Percentiles rank a stretch among this genome's conserved stretches.
These are phyloP conservation scores for Scrobipalpa atriplicella DNA, from an alignment of 2,888 invertebrate species.

Conservation along the genomic window DNA sequence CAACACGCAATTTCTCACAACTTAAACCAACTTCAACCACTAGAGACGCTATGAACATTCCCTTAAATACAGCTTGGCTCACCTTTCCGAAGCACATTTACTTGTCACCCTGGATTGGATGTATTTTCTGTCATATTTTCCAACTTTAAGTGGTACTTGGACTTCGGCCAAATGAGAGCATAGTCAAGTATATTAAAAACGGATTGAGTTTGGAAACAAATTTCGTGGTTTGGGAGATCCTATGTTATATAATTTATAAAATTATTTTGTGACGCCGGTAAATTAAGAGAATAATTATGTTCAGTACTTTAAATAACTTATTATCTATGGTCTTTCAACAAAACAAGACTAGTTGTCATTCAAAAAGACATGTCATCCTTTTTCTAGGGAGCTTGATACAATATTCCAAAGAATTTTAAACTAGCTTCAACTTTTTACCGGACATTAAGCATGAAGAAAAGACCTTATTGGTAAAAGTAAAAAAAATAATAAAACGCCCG, in stretches of 20 bases:
- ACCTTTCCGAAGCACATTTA: slow-evolving; percentile 22
- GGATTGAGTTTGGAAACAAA: background rate
- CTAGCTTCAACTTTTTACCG: too few relatives aligned
- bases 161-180: slow-evolving; percentile 17
- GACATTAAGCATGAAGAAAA: too few relatives aligned
- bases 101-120: slow-evolving; percentile 27
- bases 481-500: too few relatives aligned
- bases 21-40: slow-evolving; percentile 39
- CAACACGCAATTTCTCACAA: slow-evolving; percentile 34
- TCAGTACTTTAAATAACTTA: too few relatives aligned
- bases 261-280: too few relatives aligned
- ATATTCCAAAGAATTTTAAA: too few relatives aligned
- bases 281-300: too few relatives aligned
- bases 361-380: too few relatives aligned
- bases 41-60: slow-evolving; percentile 51
- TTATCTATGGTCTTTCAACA: too few relatives aligned
- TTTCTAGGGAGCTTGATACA: too few relatives aligned
- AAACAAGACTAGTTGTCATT: too few relatives aligned
- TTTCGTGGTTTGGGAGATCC: background rate
- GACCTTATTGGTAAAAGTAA: too few relatives aligned
- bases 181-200: slow-evolving; percentile 21
- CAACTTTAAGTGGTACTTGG: slow-evolving; percentile 19
- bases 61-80: slow-evolving; percentile 54
- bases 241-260: background rate
- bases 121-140: slow-evolving; percentile 27